Base-by-base conservation (phyloP, 2,888 invertebrate species). In the Halictus ligatus region DNA sequence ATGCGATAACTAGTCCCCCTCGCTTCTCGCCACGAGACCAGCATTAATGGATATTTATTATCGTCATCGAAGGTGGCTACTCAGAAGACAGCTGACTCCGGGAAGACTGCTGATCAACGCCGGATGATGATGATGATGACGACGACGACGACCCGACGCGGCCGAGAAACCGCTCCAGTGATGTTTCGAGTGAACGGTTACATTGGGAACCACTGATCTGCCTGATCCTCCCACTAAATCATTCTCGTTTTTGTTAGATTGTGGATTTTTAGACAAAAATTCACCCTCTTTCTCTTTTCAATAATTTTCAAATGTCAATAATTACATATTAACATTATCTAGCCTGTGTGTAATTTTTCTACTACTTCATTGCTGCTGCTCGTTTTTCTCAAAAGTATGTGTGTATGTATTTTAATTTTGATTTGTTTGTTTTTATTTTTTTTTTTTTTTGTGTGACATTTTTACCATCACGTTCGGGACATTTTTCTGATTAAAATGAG, bases 11-110 rank as follows among this genome's bases (percentile, higher is more conserved):
- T 94, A 94, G 54, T 93, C 93, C 94, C 94, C 90, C 92, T 87
- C 5, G 40, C 69, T 90, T 88, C 78, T 78, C 88, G 80, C 84
- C 86, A 74, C 80, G 79, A 69, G 69, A 80, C 78, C 67, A 29
- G 85, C 91, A 93, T 93, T 95, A 94, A 94, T 94, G 94, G 94
- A 94, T 94, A 94, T 95, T 94, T 94, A 95, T 95, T 94, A 94
- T 93, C 94, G 92, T 91, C 91, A 88, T 91, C 91, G 89, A 90
- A 88, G 91, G 92, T 92, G 91, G 91, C 87, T 91, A 93, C 78
- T 80, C 89, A 84, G 81, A 86, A 83, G 90, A 88, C 90, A 90
- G 90, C 90, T 90, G 90, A 90, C 89, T 89, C 78, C 69, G 75
- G 80, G 80, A 80, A 79, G 78, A 84, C 77, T 69, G 78, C 74